Conservation (phyloP, 2,888 invertebrate genomes). For the Calliphora vomitoria region DNA sequence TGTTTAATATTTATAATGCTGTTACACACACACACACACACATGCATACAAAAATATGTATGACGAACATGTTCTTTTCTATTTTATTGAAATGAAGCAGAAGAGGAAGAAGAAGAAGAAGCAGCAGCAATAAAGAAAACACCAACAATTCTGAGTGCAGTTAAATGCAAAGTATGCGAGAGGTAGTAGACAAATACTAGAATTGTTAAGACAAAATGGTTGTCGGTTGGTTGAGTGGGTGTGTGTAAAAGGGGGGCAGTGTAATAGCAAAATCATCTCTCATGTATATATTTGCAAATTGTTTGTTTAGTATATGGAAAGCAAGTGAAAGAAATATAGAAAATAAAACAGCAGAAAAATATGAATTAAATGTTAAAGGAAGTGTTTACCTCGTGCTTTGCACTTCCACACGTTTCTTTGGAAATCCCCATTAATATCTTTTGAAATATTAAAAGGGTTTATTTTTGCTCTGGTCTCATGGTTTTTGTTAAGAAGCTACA, state of each 20-base stretch:
- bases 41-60: slow-evolving; percentile 12
- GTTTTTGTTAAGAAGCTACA: not conserved
- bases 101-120: not conserved
- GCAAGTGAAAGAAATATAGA: not conserved
- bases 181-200: slow-evolving; percentile 19
- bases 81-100: slow-evolving; percentile 15
- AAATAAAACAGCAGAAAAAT: not conserved
- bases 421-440: slow-evolving; percentile 31
- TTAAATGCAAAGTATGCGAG: slow-evolving; percentile 25
- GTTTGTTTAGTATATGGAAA: slow-evolving; percentile 12
- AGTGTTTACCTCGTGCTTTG: slow-evolving; percentile 44
- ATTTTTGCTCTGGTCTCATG: not conserved
- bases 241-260: not conserved
- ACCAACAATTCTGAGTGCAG: slow-evolving; percentile 17
- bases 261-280: not conserved
- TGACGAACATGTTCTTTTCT: slow-evolving; percentile 9
- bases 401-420: slow-evolving; percentile 27
- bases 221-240: not conserved
- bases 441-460: slow-evolving; percentile 23
- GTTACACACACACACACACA: not conserved
- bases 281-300: not conserved
- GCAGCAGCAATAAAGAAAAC: not conserved
- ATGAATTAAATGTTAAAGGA: slow-evolving; percentile 48
- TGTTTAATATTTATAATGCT: slow-evolving; percentile 29
- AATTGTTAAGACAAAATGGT: slow-evolving; percentile 12